These are phyloP conservation scores for Caracal caracal DNA, from an alignment of 2,113 vertebrate genomes.

Conservation along the genomic window DNA sequence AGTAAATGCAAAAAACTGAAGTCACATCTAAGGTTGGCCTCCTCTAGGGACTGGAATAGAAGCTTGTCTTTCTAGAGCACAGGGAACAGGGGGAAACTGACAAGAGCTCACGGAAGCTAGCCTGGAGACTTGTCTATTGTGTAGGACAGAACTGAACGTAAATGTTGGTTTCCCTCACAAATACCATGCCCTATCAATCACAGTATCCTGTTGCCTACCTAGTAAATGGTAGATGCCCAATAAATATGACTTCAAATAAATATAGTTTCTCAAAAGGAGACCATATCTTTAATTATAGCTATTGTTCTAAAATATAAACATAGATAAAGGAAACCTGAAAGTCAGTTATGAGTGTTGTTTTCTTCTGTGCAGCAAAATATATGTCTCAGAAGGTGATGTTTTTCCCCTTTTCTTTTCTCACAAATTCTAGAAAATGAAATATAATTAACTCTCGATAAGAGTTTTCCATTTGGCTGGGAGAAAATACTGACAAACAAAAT, in stretches of 20 bases:
- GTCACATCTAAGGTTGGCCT: not conserved
- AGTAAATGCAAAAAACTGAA: not conserved
- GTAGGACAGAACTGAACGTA: rapidly evolving
- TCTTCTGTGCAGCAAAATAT: slow-evolving; percentile 37
- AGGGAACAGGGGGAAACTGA: not conserved
- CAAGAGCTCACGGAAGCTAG: not conserved
- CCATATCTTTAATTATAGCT: slow-evolving; percentile 43
- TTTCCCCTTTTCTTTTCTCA: slow-evolving; percentile 45
- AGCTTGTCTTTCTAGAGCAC: not conserved
- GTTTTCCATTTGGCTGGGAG: slow-evolving; percentile 67
- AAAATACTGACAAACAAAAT: slow-evolving; percentile 74
- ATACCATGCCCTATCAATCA: not conserved
- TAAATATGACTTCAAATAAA: slow-evolving; percentile 30
- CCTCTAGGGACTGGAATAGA: not conserved
- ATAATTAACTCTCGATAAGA: slow-evolving; percentile 70
- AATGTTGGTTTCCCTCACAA: not conserved
- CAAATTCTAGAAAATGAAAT: slow-evolving; percentile 67
- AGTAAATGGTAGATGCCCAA: not conserved
- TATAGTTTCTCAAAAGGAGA: not conserved
- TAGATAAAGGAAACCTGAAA: slow-evolving; percentile 32
- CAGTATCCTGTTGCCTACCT: not conserved
- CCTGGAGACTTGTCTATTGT: not conserved
- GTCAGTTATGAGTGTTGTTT: slow-evolving; percentile 29
- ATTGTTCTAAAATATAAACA: slow-evolving; percentile 55
- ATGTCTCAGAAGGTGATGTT: slow-evolving; percentile 10